These are phyloP conservation scores for Ammospiza caudacuta DNA, from an alignment of 2,113 vertebrate species.

Conservation along the genomic window DNA sequence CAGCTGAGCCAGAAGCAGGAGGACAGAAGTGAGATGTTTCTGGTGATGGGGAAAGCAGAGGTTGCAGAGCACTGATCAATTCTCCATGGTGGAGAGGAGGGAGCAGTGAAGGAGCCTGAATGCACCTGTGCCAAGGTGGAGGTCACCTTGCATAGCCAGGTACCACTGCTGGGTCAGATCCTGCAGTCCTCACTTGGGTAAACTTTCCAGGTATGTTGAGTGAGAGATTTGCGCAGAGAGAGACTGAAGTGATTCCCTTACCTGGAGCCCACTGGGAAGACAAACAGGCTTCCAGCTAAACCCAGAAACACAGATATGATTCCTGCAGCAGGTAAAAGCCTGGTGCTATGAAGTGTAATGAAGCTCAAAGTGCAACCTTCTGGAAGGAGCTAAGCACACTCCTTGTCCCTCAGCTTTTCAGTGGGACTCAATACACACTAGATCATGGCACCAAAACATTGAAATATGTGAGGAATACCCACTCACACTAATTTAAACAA, in stretches of 20 bases:
- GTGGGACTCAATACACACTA: fast-evolving
- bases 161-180: neutral
- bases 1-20: neutral
- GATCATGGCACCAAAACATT: neutral
- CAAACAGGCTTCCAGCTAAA: neutral
- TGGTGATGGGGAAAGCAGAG: neutral
- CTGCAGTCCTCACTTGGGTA: neutral
- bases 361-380: neutral
- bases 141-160: neutral
- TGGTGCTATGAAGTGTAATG: neutral
- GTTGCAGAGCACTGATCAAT: neutral
- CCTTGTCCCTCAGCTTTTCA: neutral
- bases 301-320: neutral
- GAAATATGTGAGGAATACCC: neutral
- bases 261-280: neutral
- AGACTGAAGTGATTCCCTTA: neutral
- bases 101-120: neutral
- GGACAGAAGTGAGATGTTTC: neutral
- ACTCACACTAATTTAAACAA: neutral
- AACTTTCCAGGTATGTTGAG: neutral
- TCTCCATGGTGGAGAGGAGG: neutral
- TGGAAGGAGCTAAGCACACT: neutral
- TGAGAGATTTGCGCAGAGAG: neutral
- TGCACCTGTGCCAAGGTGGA: neutral
- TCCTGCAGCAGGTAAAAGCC: neutral